Evolutionary conservation across 2,888 invertebrate species (phyloP), one percentile per base, ranked within the genome.

Genomic region (Acanthosepion pharaonis): DNA sequence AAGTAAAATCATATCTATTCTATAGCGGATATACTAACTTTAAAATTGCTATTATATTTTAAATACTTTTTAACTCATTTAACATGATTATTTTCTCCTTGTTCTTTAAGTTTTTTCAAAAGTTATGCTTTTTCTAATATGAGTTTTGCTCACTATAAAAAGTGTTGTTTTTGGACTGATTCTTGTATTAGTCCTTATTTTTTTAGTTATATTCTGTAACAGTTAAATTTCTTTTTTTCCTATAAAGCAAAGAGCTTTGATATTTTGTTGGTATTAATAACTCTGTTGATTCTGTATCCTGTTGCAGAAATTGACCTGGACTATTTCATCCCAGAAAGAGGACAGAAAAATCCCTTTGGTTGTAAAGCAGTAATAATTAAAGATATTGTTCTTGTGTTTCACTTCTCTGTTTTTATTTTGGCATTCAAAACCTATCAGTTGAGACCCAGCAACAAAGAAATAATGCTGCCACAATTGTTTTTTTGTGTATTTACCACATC

Each of bases 291-390:
- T 78, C 78, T 78, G 78, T 78, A 78, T 78, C 78, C 78, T 78
- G 78, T 78, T 78, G 78, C 78, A 78, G 78, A 78, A 78, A 78
- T 78, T 78, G 78, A 78, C 78, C 78, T 78, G 78, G 78, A 78
- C 78, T 78, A 78, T 78, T n/a, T 9, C 78, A 78, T 78, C 78
- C 78, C 78, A 15, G 78, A 78, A 78, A 78, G 33, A 78, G 78
- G 33, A 78, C 78, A 15, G 78, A n/a, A n/a, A 78, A 78, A n/a
- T 15, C 78, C 9, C n/a, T 78, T 78, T 78, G 78, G n/a, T 78
- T 78, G 78, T 33, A 78, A 78, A 78, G 78, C 78, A 78, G 78
- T 33, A 78, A 78, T 78, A 78, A 78, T 78, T 78, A 78, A 78
- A n/a, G n/a, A 78, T n/a, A 78, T 78, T 78, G n/a, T 78, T 78